These are phyloP conservation scores for Hydropsyche tenuis DNA, from an alignment of 1,140 invertebrate species.

Conservation along the genomic window DNA sequence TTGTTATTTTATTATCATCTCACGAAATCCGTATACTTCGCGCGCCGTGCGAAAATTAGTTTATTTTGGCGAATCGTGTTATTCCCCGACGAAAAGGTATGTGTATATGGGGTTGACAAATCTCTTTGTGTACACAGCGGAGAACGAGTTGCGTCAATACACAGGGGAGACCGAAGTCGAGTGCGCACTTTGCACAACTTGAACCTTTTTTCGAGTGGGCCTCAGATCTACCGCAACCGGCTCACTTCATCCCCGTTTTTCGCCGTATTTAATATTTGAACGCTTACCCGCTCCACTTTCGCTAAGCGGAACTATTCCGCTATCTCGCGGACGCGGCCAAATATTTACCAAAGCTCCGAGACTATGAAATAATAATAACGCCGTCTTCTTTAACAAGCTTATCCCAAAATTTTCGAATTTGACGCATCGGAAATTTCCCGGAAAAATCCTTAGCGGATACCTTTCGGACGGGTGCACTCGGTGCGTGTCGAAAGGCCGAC, in stretches of 20 bases:
- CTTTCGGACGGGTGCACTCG: too few relatives aligned
- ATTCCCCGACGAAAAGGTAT: constrained; percentile 12
- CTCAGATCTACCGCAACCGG: constrained; percentile 23
- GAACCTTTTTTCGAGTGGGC: constrained; percentile 39
- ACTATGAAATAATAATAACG: too few relatives aligned
- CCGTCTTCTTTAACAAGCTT: too few relatives aligned
- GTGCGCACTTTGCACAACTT: constrained; percentile 39
- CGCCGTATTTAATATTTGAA: constrained; percentile 27
- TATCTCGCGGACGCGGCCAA: too few relatives aligned
- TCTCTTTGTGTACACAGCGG: constrained; percentile 33
- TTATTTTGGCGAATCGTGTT: constrained; percentile 20
- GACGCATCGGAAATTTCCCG: too few relatives aligned
- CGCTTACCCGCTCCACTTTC: not conserved
- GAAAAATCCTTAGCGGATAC: too few relatives aligned
- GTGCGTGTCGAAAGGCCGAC: not conserved
- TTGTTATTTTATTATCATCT: too few relatives aligned
- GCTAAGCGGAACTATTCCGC: not conserved
- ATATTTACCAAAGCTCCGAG: too few relatives aligned
- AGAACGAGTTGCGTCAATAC: constrained; percentile 32
- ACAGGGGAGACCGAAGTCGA: constrained; percentile 29
- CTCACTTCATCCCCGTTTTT: constrained; percentile 6
- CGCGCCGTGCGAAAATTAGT: constrained; percentile 4
- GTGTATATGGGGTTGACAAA: constrained; percentile 27
- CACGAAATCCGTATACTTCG: not conserved
- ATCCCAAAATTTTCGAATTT: too few relatives aligned